Percentiles rank a stretch among this genome's conserved stretches.
These are phyloP conservation scores for Desmodus rotundus DNA, from an alignment of 2,113 vertebrate species.

Conservation along the genomic window DNA sequence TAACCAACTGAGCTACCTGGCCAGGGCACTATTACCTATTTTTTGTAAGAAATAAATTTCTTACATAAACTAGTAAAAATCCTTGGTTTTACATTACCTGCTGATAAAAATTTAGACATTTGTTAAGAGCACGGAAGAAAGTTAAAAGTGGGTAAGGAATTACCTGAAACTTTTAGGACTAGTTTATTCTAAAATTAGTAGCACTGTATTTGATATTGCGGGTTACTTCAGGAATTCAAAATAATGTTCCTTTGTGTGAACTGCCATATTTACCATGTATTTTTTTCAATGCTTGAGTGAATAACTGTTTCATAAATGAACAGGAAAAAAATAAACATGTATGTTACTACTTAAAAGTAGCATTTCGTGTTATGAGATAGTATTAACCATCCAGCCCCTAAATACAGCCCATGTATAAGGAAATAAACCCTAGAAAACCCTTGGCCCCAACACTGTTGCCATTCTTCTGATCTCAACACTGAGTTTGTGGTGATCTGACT, in stretches of 20 bases:
- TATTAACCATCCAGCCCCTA: not conserved
- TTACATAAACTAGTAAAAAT: conserved; percentile 20
- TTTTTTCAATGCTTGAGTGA: not conserved
- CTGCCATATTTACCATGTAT: not conserved
- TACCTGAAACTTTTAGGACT: conserved; percentile 36
- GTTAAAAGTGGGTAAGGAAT: conserved; percentile 29
- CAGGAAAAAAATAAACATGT: not conserved
- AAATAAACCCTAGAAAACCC: not conserved
- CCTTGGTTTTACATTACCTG: not conserved
- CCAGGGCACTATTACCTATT: not conserved
- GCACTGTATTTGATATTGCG: not conserved
- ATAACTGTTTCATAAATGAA: not conserved
- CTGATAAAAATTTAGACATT: conserved; percentile 25
- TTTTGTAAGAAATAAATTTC: not conserved
- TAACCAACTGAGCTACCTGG: too few species aligned
- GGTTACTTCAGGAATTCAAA: conserved; percentile 41
- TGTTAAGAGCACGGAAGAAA: not conserved
- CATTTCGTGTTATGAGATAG: not conserved
- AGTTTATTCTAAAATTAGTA: conserved; percentile 40
- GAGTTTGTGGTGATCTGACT: not conserved
- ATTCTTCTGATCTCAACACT: not conserved
- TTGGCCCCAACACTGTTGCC: not conserved
- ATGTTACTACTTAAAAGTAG: not conserved
- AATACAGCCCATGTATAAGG: not conserved
- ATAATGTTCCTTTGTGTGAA: conserved; percentile 43